phyloP scores from a whole-genome alignment of 2,113 vertebrate genomes.

The Pachyramphus minor region DNA sequence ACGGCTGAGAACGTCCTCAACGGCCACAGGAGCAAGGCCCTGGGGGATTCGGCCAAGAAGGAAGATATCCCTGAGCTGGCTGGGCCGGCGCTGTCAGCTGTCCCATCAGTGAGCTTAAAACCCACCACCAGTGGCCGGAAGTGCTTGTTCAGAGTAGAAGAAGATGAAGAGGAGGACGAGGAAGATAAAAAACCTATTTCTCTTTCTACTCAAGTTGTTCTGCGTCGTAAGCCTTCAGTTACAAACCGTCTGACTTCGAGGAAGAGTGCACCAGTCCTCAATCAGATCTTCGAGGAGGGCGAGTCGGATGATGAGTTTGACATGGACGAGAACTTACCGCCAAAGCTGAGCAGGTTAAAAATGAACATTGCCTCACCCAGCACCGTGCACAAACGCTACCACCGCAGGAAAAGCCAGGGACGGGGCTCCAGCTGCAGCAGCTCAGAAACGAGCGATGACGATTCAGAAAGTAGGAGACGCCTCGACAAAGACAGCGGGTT shows the following conservation, averaged over 20 bases:
- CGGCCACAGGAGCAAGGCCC: slow-evolving; percentile 86
- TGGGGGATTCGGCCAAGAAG: slow-evolving; percentile 80
- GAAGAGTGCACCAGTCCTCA: slow-evolving; percentile 93
- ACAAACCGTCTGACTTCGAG: slow-evolving; percentile 93
- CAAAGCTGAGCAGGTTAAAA: slow-evolving; percentile 92
- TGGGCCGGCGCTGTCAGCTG: slow-evolving; percentile 52
- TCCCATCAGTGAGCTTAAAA: slow-evolving; percentile 59
- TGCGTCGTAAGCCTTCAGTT: slow-evolving; percentile 91
- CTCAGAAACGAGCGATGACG: slow-evolving; percentile 95
- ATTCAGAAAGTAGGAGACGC: slow-evolving; percentile 90
- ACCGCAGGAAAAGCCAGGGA: slow-evolving; percentile 92
- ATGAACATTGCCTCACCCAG: slow-evolving; percentile 94
- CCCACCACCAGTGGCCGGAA: slow-evolving; percentile 80
- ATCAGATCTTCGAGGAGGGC: slow-evolving; percentile 96
- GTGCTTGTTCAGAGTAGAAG: slow-evolving; percentile 92
- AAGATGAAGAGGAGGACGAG: slow-evolving; percentile 94
- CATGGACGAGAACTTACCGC: slow-evolving; percentile 92
- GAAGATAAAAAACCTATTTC: slow-evolving; percentile 87
- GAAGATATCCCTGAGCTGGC: slow-evolving; percentile 81
- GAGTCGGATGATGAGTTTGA: slow-evolving; percentile 95
- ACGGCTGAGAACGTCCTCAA: slow-evolving; percentile 88
- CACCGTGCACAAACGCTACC: slow-evolving; percentile 88
- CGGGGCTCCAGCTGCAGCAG: slow-evolving; percentile 95
- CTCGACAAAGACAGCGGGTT: slow-evolving; percentile 91
- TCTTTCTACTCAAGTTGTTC: slow-evolving; percentile 85